These are phyloP conservation scores for Pongo abelii DNA, from an alignment of 2,113 vertebrate species.

Conservation along the genomic window DNA sequence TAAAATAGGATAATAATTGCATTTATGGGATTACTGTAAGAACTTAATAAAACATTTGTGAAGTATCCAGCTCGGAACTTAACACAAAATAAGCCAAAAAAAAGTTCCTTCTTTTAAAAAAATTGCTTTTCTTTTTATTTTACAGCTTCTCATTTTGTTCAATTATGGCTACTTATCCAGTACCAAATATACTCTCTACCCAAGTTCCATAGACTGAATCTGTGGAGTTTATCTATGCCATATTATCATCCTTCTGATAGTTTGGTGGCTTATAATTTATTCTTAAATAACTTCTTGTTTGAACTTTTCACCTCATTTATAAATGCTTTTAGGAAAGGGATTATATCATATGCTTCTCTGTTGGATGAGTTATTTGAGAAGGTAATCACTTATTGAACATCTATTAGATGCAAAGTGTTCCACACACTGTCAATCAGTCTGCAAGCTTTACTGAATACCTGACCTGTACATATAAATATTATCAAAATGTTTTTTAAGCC, in stretches of 20 bases:
- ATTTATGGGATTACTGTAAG: neutral
- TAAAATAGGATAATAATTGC: neutral
- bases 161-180: neutral
- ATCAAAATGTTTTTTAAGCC: neutral
- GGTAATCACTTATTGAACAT: conserved; percentile 15
- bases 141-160: neutral
- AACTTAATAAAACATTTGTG: neutral
- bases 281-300: conserved; percentile 5
- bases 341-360: neutral
- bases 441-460: neutral
- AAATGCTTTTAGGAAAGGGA: neutral
- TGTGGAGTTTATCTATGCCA: neutral
- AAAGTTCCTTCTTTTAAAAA: neutral
- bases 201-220: neutral
- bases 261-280: neutral
- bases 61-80: neutral
- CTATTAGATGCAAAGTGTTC: neutral
- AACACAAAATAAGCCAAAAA: neutral
- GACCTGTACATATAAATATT: neutral
- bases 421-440: neutral
- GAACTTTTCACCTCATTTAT: conserved; percentile 27
- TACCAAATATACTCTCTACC: neutral
- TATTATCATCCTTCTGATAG: neutral
- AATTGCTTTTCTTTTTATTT: conserved; percentile 8
- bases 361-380: neutral